phyloP scores from a whole-genome alignment of 2,888 invertebrate genomes.

The Polymixis lichenea region DNA sequence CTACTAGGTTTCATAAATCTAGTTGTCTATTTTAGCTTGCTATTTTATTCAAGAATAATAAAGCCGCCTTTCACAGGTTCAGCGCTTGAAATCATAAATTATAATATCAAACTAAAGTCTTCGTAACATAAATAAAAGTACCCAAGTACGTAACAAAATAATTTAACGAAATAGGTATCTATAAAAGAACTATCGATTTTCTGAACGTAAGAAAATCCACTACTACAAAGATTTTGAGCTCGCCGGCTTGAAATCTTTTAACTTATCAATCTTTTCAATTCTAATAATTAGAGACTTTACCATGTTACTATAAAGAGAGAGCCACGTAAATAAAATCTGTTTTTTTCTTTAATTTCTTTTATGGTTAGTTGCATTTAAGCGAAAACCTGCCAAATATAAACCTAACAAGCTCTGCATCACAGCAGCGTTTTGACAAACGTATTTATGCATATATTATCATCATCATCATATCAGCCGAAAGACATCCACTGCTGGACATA shows the following conservation, averaged over 20 bases:
- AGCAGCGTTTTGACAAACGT: slow-evolving; percentile 10
- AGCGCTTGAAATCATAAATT: slow-evolving; percentile 17
- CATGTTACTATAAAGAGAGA: not conserved
- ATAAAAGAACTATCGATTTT: not conserved
- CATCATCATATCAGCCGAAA: no score
- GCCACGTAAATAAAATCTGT: not conserved
- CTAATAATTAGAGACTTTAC: not conserved
- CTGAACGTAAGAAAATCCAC: not conserved
- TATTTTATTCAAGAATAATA: slow-evolving; percentile 31
- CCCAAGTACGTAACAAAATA: not conserved
- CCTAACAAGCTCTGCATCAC: not conserved
- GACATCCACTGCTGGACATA: no score
- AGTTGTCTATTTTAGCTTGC: slow-evolving; percentile 18
- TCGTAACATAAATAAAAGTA: slow-evolving; percentile 4
- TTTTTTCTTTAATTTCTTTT: not conserved
- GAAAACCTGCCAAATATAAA: not conserved
- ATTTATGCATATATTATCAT: slow-evolving; percentile 13
- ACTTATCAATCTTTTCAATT: not conserved
- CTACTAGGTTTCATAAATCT: slow-evolving; percentile 32
- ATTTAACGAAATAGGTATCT: not conserved
- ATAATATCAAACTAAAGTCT: slow-evolving; percentile 13
- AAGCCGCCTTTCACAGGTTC: not conserved
- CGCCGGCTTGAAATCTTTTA: not conserved
- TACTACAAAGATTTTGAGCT: not conserved
- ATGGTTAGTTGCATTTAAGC: not conserved